Evolutionary conservation across 2,888 invertebrate genomes (phyloP), one percentile per base, ranked within the genome.

Genomic region (Anarsia innoxiella): DNA sequence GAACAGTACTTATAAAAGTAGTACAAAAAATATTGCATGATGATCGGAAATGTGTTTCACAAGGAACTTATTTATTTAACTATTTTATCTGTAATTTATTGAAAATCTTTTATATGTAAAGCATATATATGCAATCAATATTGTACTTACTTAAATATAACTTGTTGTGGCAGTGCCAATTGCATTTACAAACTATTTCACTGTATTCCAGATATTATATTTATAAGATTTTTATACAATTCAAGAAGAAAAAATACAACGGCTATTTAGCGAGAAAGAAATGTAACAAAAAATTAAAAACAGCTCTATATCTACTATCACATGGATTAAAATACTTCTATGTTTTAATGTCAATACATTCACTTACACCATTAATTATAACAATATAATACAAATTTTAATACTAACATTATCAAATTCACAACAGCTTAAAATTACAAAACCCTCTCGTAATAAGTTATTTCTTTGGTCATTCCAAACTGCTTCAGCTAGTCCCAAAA

Each of bases 251-350:
- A 32, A 23, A 10, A 2, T 3, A 25, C 12, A 12, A 10, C n/a
- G 8, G 15, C 1, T 1, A 12, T 26, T 23, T 14, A 23, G 15
- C 8, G 12, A 32, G 28, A 37, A 23, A 12, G 23, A 32, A 13
- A 15, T n/a, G 6, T 26, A 37, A 31, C 4, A 19, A 33, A 29
- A 40, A 39, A 46, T 35, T 29, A 37, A 36, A 37, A 14, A 39
- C 35, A 30, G 29, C 25, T 42, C 58, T 61, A 61, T 48, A 60
- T 56, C 82, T 83, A 82, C 77, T 83, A 83, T 83, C 83, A 83
- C 82, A 83, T 79, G 73, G 65, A 80, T 76, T 72, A 70, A 63
- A 66, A 79, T 79, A 79, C 76, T 73, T 75, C 59, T 68, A 65
- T 53, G 52, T 57, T 41, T 41, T 35, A 58, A 60, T 62, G 55